phyloP scores from a whole-genome alignment of 2,113 vertebrate species.

The Aldabrachelys gigantea region DNA sequence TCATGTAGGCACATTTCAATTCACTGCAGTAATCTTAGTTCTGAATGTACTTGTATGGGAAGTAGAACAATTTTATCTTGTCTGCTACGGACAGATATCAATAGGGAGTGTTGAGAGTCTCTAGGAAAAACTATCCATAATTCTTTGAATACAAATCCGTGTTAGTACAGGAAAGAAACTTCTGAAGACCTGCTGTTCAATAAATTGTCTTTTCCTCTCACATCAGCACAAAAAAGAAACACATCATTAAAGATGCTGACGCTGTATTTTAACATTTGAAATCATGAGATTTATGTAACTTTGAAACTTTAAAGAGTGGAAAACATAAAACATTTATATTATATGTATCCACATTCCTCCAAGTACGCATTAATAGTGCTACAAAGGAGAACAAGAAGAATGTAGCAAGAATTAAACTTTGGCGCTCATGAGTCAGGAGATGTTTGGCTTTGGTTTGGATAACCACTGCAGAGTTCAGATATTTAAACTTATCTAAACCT shows the following conservation, averaged over 20 bases:
- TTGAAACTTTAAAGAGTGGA: background rate
- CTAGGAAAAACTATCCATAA: background rate
- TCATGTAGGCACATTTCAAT: background rate
- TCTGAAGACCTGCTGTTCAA: background rate
- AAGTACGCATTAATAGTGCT: background rate
- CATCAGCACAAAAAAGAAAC: background rate
- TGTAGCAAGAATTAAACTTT: background rate
- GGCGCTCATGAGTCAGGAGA: background rate
- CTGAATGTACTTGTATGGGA: background rate
- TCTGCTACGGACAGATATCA: background rate
- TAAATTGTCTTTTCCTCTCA: background rate
- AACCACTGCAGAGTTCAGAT: background rate
- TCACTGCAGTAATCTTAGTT: background rate
- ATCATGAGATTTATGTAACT: background rate
- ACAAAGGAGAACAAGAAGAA: background rate
- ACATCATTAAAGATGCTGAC: background rate
- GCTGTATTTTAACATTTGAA: conserved; percentile 3
- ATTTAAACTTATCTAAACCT: background rate
- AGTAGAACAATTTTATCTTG: background rate
- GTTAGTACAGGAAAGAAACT: background rate
- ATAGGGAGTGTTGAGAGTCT: background rate
- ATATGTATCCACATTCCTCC: background rate
- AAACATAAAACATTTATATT: background rate
- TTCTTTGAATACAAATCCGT: conserved; percentile 12
- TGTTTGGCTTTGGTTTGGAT: background rate